Conservation (phyloP, 2,888 invertebrate genomes). For the Unio pictorum region DNA sequence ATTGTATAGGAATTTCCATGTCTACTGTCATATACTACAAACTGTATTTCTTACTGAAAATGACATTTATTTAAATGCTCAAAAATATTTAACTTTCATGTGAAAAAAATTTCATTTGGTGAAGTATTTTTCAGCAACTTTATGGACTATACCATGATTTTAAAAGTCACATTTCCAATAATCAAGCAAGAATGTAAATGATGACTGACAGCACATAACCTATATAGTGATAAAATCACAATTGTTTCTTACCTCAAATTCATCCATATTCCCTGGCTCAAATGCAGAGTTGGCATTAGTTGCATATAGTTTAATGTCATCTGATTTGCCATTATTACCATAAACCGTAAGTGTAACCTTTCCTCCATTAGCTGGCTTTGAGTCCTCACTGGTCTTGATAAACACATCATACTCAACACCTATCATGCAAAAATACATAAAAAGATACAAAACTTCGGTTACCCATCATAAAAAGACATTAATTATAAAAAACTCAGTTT, state of each 20-base stretch:
- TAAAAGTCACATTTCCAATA: too few relatives aligned
- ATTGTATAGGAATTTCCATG: too few relatives aligned
- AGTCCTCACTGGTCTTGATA: conserved; percentile 61
- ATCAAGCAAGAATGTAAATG: too few relatives aligned
- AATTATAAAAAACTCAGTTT: too few relatives aligned
- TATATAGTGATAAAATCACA: not conserved
- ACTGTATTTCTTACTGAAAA: too few relatives aligned
- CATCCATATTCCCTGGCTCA: conserved; percentile 61
- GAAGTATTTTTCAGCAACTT: too few relatives aligned
- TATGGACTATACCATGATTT: too few relatives aligned
- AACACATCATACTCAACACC: conserved; percentile 57
- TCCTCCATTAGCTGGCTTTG: conserved; percentile 53
- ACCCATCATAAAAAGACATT: too few relatives aligned
- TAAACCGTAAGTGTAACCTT: conserved; percentile 57
- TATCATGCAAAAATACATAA: conserved; percentile 19
- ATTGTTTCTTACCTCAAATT: conserved; percentile 57
- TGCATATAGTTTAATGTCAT: conserved; percentile 48
- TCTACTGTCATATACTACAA: too few relatives aligned
- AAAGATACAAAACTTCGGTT: not conserved
- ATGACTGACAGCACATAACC: not conserved
- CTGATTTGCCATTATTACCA: conserved; percentile 60
- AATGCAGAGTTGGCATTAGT: conserved; percentile 46
- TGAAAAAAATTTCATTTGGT: too few relatives aligned
- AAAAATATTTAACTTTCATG: too few relatives aligned
- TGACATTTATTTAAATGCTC: too few relatives aligned